These are phyloP conservation scores for Eilema sororculum DNA, from an alignment of 2,888 invertebrate genomes.

Conservation along the genomic window DNA sequence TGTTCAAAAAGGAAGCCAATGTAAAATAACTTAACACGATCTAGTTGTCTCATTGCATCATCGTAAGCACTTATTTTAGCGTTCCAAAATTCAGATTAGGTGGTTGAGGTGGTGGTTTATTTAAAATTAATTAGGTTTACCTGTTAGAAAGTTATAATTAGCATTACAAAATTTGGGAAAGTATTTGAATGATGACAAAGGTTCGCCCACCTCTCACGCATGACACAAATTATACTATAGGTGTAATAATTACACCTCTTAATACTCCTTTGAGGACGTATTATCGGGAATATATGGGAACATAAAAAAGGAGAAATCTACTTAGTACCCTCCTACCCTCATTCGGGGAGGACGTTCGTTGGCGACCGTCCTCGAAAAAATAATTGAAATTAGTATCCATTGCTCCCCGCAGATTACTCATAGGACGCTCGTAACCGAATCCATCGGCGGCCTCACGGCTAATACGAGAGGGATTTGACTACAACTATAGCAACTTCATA, in stretches of 20 bases:
- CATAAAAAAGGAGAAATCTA: neutral
- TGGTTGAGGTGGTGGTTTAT: too few species aligned
- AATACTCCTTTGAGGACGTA: neutral
- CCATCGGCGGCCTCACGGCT: conserved; percentile 7
- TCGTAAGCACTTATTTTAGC: too few species aligned
- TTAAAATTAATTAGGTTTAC: too few species aligned
- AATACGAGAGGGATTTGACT: conserved; percentile 29
- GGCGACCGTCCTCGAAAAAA: neutral
- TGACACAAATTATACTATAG: too few species aligned
- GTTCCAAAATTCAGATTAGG: too few species aligned
- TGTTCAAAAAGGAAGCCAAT: too few species aligned
- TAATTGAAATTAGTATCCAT: neutral
- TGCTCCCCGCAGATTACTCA: neutral
- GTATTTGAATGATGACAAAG: too few species aligned
- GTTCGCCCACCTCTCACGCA: too few species aligned
- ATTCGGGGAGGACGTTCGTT: neutral
- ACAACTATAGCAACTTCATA: conserved; percentile 32
- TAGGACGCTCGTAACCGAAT: neutral
- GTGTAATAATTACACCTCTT: neutral
- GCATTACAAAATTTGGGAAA: too few species aligned
- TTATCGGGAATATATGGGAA: neutral
- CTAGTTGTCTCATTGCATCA: too few species aligned
- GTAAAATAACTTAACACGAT: too few species aligned
- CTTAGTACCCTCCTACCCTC: neutral
- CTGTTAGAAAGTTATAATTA: too few species aligned